Percentiles rank a stretch among this genome's conserved stretches.
Evolutionary conservation across 2,113 vertebrate species (phyloP).

Genomic region (Cinclus cinclus): DNA sequence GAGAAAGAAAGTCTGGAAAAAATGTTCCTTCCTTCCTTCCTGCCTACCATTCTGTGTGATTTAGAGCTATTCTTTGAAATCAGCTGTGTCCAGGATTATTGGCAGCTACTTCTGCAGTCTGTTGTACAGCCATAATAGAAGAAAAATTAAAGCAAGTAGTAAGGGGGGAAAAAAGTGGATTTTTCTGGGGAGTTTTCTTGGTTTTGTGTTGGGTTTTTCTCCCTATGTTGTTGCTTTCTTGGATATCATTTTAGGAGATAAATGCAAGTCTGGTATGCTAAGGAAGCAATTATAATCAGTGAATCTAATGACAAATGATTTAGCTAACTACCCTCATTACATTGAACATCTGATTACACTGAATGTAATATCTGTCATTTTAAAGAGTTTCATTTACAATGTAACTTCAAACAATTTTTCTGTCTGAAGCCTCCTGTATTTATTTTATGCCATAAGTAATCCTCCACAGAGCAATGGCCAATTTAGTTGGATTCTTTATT

Average conservation of each 20-base stretch:
- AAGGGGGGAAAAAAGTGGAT: not conserved
- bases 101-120: not conserved
- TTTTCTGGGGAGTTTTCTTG: not conserved
- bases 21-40: conserved; percentile 20
- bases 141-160: not conserved
- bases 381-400: conserved; percentile 14
- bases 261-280: not conserved
- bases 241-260: not conserved
- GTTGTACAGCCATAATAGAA: not conserved
- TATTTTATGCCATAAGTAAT: not conserved
- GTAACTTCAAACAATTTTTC: not conserved
- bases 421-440: not conserved
- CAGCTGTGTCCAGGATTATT: conserved; percentile 10
- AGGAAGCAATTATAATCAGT: conserved; percentile 66
- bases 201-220: not conserved
- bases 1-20: conserved; percentile 9
- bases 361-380: conserved; percentile 9
- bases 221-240: not conserved
- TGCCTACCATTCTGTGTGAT: conserved; percentile 8
- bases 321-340: conserved; percentile 51
- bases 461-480: not conserved
- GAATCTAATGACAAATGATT: conserved; percentile 58
- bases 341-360: conserved; percentile 10
- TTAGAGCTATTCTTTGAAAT: conserved; percentile 37
- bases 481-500: not conserved